Evolutionary conservation across 2,797 vertebrate genomes (phyloP).

Genomic region (Molossus molossus): DNA sequence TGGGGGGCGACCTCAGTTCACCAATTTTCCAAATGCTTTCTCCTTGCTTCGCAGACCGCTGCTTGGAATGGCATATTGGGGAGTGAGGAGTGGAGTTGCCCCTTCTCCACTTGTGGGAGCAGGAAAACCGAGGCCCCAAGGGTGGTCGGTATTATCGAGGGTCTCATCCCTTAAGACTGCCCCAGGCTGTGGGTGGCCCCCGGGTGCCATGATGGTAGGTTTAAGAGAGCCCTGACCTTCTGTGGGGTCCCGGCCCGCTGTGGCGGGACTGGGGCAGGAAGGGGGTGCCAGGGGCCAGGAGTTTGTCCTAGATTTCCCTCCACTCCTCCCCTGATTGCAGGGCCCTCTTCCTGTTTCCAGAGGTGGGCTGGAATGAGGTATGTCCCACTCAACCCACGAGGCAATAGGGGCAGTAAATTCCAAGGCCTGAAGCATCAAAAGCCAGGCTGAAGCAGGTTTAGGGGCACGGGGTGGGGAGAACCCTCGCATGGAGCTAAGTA

Average conservation of each 20-base stretch:
- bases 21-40: conserved; percentile 10
- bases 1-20: neutral
- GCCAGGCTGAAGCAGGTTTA: neutral
- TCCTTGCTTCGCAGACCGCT: conserved; percentile 21
- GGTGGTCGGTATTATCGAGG: neutral
- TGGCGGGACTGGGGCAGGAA: neutral
- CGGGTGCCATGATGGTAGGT: neutral
- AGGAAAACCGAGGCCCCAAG: neutral
- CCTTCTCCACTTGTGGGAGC: neutral
- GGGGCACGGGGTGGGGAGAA: neutral
- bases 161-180: neutral
- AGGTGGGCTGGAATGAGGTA: neutral
- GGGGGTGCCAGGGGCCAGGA: neutral
- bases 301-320: neutral
- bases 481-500: neutral
- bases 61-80: neutral
- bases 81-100: neutral
- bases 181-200: neutral
- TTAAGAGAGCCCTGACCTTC: neutral
- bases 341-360: neutral
- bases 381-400: neutral
- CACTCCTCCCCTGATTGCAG: neutral
- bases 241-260: neutral
- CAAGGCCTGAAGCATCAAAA: neutral
- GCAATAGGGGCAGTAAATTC: neutral